Base-by-base conservation (phyloP, 2,113 vertebrate genomes). In the Sturnira hondurensis region DNA sequence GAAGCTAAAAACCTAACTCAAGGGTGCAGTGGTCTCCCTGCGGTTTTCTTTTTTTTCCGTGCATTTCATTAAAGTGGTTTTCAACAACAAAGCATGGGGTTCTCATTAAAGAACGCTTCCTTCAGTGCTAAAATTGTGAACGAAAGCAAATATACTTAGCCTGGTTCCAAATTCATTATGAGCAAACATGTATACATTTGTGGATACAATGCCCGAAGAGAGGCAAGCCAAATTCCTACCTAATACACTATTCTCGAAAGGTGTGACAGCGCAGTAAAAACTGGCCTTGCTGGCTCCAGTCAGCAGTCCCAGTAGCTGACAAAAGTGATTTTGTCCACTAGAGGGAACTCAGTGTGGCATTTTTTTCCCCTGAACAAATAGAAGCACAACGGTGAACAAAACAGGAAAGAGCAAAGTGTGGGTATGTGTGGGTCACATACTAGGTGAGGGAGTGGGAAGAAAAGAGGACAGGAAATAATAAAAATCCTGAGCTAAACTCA, bases 291-390 rank as follows among this genome's bases (percentile, higher is more conserved):
- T 41, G 56, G 73, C 63, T 54, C 61, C 14, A 2, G 4, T 91
- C 36, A 52, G 77, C 43, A 52, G 12, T 19, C 58, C 70, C 24
- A 71, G 82, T 9, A 26, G 82, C 47, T 28, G 65, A 88, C 93
- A 76, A 67, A 86, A 74, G 63, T 50, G 19, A 52, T 90, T 92
- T 11, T 95, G 96, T 81, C 97, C 97, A 97, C 96, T 96, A 97
- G 97, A 90, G 96, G 96, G 97, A 91, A 68, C 96, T 81, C 83
- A 14, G 86, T 11, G 8, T 91, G 36, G 50, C 38, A 54, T 5
- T 45, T 3, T 3, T 58, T 63, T 88, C 93, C 38, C 73, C 86
- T 91, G 26, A 92, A 65, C 68, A 93, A 95, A 92, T 0, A 88
- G 52, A 90, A 95, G 41, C 58, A 61, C 3, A 71, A 61, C 16